Evolutionary conservation across 2,888 invertebrate genomes (phyloP).

Genomic region (Tryphoninae sp.): DNA sequence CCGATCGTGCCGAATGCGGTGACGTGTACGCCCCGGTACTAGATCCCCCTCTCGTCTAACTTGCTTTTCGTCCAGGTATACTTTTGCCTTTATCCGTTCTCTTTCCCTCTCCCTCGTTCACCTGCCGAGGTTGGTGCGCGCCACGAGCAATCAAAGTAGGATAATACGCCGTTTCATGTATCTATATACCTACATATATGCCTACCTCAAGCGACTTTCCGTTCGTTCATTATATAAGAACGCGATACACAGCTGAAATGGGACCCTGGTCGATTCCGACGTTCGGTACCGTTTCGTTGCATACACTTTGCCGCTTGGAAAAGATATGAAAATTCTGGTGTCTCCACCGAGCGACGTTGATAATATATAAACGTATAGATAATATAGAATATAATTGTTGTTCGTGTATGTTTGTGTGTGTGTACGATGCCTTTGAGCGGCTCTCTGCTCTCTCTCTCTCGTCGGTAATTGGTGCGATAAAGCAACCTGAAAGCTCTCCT

Average conservation of each 20-base stretch:
- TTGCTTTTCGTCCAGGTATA: slow-evolving; percentile 9
- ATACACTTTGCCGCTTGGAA: background rate
- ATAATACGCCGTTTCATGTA: background rate
- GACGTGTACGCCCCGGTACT: background rate
- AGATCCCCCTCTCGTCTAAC: background rate
- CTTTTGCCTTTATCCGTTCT: slow-evolving; percentile 13
- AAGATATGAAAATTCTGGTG: no score
- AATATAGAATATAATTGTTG: background rate
- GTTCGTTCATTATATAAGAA: slow-evolving; percentile 4
- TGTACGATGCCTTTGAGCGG: background rate
- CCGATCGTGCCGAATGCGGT: background rate
- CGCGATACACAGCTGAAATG: background rate
- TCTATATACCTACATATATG: background rate
- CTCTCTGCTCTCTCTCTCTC: background rate
- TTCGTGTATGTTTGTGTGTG: background rate
- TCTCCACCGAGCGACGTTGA: no score
- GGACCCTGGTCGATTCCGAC: background rate
- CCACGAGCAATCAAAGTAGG: slow-evolving; percentile 13
- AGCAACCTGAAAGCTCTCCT: background rate
- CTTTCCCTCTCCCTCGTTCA: slow-evolving; percentile 4
- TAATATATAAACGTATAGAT: no score
- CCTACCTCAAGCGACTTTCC: slow-evolving; percentile 3
- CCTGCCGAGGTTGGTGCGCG: background rate
- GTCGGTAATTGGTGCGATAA: background rate
- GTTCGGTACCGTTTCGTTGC: background rate